These are phyloP conservation scores for Erythrolamprus reginae DNA, from an alignment of 2,113 vertebrate species.

Conservation along the genomic window DNA sequence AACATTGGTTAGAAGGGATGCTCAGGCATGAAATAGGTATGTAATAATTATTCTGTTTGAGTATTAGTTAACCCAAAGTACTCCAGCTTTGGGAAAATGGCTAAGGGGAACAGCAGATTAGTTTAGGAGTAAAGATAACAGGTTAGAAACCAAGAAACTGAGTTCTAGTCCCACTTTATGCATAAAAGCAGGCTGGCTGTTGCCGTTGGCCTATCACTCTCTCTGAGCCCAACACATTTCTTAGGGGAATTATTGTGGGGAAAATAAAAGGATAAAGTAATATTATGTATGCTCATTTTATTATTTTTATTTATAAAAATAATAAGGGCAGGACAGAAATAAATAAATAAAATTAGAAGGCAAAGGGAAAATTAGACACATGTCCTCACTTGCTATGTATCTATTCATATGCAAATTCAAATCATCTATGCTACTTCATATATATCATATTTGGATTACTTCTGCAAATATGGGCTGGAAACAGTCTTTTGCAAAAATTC, in stretches of 20 bases:
- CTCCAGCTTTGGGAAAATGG: neutral
- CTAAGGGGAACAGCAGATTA: neutral
- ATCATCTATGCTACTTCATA: neutral
- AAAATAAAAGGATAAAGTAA: neutral
- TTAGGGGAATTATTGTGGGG: neutral
- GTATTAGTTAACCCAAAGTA: neutral
- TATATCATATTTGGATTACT: neutral
- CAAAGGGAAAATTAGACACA: neutral
- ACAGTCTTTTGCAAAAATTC: neutral
- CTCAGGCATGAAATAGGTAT: constrained; percentile 90
- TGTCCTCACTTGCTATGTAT: neutral
- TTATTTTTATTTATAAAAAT: neutral
- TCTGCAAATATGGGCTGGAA: neutral
- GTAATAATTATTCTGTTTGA: neutral
- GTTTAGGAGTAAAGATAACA: neutral
- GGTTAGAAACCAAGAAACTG: neutral
- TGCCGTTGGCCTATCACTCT: neutral
- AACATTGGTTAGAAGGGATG: constrained; percentile 95
- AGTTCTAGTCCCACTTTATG: neutral
- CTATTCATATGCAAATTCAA: neutral
- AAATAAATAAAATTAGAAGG: neutral
- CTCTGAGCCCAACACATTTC: neutral
- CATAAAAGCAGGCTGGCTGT: neutral
- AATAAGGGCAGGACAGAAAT: neutral
- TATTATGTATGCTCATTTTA: neutral